Conservation (phyloP, 2,113 vertebrate species). For the Pyrgilauda ruficollis region DNA sequence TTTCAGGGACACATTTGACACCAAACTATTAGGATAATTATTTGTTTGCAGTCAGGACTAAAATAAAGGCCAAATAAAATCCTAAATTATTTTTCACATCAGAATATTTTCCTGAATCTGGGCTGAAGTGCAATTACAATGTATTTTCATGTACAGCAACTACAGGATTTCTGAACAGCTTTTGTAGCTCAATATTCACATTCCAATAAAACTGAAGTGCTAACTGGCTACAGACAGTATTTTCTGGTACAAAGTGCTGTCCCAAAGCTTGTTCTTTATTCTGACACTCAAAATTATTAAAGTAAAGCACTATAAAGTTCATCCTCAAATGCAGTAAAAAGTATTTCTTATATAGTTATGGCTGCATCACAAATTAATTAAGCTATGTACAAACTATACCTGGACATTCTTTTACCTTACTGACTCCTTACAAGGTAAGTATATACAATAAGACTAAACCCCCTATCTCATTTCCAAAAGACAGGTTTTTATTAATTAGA, state of each 20-base stretch:
- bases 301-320: background rate
- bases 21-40: background rate
- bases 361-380: background rate
- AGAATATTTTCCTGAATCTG: background rate
- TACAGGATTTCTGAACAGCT: background rate
- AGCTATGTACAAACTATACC: background rate
- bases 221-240: background rate
- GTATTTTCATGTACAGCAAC: background rate
- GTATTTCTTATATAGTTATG: background rate
- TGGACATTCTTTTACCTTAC: background rate
- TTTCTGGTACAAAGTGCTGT: background rate
- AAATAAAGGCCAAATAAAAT: background rate
- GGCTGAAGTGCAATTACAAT: background rate
- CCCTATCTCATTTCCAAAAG: background rate
- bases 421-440: background rate
- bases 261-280: background rate
- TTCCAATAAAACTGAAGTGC: background rate
- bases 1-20: background rate
- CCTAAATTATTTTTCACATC: background rate
- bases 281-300: background rate
- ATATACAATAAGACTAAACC: background rate
- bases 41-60: background rate
- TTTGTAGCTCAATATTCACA: background rate
- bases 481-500: background rate
- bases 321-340: background rate